Percentiles rank a stretch among this genome's conserved stretches.
Evolutionary conservation across 2,888 invertebrate genomes (phyloP).

Genomic region (Nyleta sp.): DNA sequence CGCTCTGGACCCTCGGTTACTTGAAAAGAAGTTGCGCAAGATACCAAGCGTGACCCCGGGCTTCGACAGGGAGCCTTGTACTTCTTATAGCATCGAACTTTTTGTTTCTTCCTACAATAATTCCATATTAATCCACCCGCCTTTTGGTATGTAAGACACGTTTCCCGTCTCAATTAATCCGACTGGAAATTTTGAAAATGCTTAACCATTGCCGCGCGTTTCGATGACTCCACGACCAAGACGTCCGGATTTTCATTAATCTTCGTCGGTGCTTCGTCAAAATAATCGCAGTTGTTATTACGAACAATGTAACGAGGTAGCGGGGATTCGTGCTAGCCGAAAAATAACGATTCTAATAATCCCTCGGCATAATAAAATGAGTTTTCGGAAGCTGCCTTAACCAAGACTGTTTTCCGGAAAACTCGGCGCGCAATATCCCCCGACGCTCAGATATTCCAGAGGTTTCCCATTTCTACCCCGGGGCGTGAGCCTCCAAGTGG

Average conservation of each 20-base stretch:
- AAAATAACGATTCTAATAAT: slow-evolving; percentile 78
- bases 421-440: slow-evolving; percentile 64
- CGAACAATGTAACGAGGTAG: slow-evolving; percentile 18
- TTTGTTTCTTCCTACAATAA: slow-evolving; percentile 53
- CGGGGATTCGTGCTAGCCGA: slow-evolving; percentile 65
- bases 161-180: slow-evolving; percentile 29
- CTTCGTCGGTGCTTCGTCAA: slow-evolving; percentile 1
- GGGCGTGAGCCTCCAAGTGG: slow-evolving; percentile 55
- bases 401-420: slow-evolving; percentile 58
- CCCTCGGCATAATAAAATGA: slow-evolving; percentile 62
- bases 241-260: slow-evolving; percentile 12
- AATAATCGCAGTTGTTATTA: slow-evolving; percentile 27
- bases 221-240: slow-evolving; percentile 17
- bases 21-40: no score
- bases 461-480: slow-evolving; percentile 74
- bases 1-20: slow-evolving; percentile 38
- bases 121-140: slow-evolving; percentile 65
- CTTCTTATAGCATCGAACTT: no score
- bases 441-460: slow-evolving; percentile 74
- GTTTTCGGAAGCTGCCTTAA: slow-evolving; percentile 57
- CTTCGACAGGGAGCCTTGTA: slow-evolving; percentile 70
- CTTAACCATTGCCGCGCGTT: not conserved
- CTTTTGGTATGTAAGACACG: slow-evolving; percentile 37
- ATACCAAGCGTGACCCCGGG: no score
- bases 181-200: slow-evolving; percentile 8